A percentile compares a stretch with the other conserved stretches of the same genome.
These are phyloP conservation scores for Rousettus madagascariensis DNA, from an alignment of 2,797 vertebrate species.

Conservation along the genomic window DNA sequence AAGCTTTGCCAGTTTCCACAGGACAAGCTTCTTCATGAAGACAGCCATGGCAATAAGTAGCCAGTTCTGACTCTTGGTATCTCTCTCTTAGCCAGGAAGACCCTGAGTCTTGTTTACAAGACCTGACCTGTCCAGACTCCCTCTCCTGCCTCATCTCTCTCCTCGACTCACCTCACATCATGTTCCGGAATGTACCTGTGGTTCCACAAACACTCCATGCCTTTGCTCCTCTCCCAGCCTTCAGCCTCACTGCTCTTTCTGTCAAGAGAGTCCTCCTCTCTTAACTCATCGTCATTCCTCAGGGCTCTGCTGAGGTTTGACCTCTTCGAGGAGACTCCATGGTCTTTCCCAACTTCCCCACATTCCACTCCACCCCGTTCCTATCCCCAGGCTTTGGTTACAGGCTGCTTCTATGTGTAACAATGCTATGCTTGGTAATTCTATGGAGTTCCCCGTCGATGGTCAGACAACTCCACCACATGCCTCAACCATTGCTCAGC, in stretches of 20 bases:
- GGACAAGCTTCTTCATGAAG: not conserved
- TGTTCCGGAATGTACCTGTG: not conserved
- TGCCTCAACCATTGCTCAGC: not conserved
- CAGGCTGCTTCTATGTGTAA: not conserved
- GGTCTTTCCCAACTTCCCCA: not conserved
- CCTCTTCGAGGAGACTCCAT: not conserved
- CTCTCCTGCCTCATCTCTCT: not conserved
- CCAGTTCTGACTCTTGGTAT: not conserved
- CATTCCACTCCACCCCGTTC: not conserved
- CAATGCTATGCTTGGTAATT: not conserved
- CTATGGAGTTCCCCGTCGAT: not conserved
- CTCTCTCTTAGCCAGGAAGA: not conserved
- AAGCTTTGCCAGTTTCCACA: not conserved
- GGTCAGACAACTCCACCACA: not conserved
- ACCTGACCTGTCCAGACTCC: not conserved
- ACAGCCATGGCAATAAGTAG: not conserved
- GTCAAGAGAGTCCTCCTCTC: not conserved
- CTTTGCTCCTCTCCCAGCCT: not conserved
- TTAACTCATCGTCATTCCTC: not conserved
- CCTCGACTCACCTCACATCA: fast-evolving
- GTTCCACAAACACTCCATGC: not conserved
- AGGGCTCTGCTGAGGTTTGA: not conserved
- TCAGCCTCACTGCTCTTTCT: not conserved
- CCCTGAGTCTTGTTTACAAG: not conserved
- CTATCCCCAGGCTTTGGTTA: not conserved